phyloP scores from a whole-genome alignment of 2,113 vertebrate genomes.

The Apus apus region DNA sequence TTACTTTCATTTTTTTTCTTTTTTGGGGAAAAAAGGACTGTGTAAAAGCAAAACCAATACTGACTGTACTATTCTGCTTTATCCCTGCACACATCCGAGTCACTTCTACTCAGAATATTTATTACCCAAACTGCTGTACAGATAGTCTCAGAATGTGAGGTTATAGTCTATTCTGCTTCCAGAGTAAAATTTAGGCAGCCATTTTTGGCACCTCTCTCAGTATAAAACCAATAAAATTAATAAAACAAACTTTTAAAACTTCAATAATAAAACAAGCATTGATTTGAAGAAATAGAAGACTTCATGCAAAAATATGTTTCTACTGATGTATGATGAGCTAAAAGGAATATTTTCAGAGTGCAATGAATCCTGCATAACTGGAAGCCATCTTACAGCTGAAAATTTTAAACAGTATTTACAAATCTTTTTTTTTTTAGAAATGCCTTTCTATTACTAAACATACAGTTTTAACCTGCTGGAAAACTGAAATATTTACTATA shows the following conservation, averaged over 20 bases:
- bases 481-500: background rate
- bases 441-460: background rate
- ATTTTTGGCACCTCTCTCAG: background rate
- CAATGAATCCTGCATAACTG: background rate
- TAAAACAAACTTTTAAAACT: background rate
- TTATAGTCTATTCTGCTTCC: background rate
- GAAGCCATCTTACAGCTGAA: background rate
- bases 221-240: background rate
- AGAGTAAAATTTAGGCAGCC: background rate
- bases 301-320: background rate
- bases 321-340: background rate
- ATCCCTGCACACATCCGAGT: background rate
- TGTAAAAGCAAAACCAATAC: background rate
- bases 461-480: background rate
- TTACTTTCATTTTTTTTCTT: background rate
- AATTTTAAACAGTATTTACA: background rate
- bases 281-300: background rate
- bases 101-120: background rate
- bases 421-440: background rate
- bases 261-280: background rate
- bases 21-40: background rate
- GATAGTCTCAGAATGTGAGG: background rate
- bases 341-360: background rate
- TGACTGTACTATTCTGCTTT: background rate
- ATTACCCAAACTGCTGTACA: background rate